These are phyloP conservation scores for Prionailurus viverrinus DNA, from an alignment of 2,113 vertebrate genomes.

Conservation along the genomic window DNA sequence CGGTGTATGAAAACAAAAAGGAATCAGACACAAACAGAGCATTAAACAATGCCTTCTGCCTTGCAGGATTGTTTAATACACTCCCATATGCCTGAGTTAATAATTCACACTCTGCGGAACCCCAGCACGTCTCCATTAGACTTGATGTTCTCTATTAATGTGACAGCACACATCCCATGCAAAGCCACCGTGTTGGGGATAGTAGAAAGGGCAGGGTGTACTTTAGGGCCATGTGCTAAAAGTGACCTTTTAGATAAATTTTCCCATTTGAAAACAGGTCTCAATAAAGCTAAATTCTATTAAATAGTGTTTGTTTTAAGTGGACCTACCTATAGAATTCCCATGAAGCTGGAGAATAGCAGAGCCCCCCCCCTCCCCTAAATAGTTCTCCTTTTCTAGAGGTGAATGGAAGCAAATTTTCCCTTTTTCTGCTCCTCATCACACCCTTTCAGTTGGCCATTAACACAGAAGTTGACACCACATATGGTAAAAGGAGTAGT, in stretches of 20 bases:
- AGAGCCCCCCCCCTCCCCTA: background rate
- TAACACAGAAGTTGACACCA: constrained; percentile 46
- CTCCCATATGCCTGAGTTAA: constrained; percentile 55
- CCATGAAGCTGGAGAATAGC: background rate
- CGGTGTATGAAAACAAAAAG: constrained; percentile 67
- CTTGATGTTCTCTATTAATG: constrained; percentile 78
- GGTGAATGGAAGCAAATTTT: constrained; percentile 47
- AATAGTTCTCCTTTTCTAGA: constrained; percentile 28
- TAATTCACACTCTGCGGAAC: constrained; percentile 76
- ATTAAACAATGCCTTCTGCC: constrained; percentile 72
- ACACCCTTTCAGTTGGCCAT: background rate
- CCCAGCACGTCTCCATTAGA: constrained; percentile 76
- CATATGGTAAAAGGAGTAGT: background rate
- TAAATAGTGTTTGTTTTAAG: constrained; percentile 55
- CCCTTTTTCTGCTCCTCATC: background rate
- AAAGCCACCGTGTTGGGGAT: background rate
- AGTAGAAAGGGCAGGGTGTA: background rate
- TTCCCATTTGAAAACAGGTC: constrained; percentile 45
- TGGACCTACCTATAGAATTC: background rate
- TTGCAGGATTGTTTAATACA: constrained; percentile 65
- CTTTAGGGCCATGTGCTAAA: constrained; percentile 3
- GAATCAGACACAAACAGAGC: constrained; percentile 74
- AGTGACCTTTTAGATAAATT: background rate
- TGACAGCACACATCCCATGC: constrained; percentile 67
- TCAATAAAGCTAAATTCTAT: constrained; percentile 48